Conservation (phyloP, 2,113 vertebrate species). For the Pygoscelis antarcticus region DNA sequence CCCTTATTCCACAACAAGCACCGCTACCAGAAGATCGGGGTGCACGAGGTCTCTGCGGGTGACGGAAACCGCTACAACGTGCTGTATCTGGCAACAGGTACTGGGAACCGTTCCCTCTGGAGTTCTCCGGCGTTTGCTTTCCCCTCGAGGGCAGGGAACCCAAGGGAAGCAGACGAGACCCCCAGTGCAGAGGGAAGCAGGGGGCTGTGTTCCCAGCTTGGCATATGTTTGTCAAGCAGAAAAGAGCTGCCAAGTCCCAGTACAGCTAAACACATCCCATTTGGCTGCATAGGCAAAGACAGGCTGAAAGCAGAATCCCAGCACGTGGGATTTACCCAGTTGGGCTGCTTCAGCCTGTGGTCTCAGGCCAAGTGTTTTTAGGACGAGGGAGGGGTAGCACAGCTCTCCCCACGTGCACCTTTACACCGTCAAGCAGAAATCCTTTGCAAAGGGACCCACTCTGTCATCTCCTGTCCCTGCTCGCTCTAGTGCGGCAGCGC, state of each 20-base stretch:
- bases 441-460: neutral
- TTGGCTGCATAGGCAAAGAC: neutral
- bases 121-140: neutral
- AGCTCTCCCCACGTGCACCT: neutral
- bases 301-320: neutral
- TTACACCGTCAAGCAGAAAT: neutral
- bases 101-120: neutral
- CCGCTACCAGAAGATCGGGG: slow-evolving; percentile 70
- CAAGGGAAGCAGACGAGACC: neutral
- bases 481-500: neutral
- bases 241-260: neutral
- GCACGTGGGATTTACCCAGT: neutral
- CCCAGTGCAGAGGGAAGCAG: neutral
- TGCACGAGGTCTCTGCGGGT: slow-evolving; percentile 52
- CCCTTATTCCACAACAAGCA: slow-evolving; percentile 76
- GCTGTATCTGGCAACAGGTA: slow-evolving; percentile 78
- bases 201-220: neutral
- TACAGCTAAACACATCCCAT: neutral
- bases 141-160: neutral
- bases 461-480: accelerated
- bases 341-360: neutral
- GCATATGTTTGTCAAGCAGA: neutral
- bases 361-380: neutral
- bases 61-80: slow-evolving; percentile 27
- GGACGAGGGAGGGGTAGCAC: neutral